Percentiles rank a stretch among this genome's conserved stretches.
phyloP scores from a whole-genome alignment of 1,140 invertebrate genomes.

The Drosophila pachea region DNA sequence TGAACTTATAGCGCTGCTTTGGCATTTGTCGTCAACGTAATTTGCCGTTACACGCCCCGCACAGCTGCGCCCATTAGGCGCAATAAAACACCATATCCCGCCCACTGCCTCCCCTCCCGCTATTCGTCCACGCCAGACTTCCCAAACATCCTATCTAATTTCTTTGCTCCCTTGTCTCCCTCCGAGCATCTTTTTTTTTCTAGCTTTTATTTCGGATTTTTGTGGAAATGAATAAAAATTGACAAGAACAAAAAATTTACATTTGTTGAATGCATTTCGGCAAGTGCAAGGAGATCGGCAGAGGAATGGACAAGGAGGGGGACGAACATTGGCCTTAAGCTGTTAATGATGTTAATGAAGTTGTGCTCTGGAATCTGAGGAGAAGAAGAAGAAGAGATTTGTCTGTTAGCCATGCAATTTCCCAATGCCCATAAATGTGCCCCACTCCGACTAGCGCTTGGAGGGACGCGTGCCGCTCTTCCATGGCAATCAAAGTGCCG shows the following conservation, averaged over 20 bases:
- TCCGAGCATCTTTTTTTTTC: not conserved
- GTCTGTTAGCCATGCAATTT: conserved; percentile 60
- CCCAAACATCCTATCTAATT: not conserved
- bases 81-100: conserved; percentile 22
- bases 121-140: no score
- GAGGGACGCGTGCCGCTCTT: not conserved
- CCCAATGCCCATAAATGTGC: conserved; percentile 67
- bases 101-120: not conserved
- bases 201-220: not conserved
- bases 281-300: not conserved
- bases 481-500: conserved; percentile 59
- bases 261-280: conserved; percentile 12
- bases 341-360: conserved; percentile 66
- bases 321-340: not conserved
- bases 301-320: not conserved
- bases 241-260: conserved; percentile 1
- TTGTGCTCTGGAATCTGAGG: conserved; percentile 31
- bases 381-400: conserved; percentile 20
- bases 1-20: conserved; percentile 10
- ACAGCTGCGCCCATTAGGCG: conserved; percentile 45
- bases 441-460: conserved; percentile 29
- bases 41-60: conserved; percentile 51
- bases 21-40: conserved; percentile 65
- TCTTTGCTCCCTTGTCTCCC: not conserved
- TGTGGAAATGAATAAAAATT: conserved; percentile 1